Percentiles rank a stretch among this genome's conserved stretches.
phyloP scores from a whole-genome alignment of 2,888 invertebrate genomes.

The Macroteleia sp. region DNA sequence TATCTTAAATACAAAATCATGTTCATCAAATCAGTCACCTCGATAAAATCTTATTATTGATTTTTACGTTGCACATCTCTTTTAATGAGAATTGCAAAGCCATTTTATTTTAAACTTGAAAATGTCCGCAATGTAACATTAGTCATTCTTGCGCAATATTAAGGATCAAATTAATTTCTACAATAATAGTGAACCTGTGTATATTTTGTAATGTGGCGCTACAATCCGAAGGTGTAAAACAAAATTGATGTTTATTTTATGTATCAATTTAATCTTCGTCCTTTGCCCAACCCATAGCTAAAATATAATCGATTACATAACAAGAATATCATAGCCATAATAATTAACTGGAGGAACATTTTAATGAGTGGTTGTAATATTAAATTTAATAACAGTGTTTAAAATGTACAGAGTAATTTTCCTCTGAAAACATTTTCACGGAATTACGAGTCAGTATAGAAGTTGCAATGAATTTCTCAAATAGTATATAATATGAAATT shows the following conservation, averaged over 20 bases:
- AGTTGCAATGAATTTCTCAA: too few species aligned
- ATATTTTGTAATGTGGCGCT: too few species aligned
- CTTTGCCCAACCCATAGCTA: too few species aligned
- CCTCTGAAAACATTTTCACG: background rate
- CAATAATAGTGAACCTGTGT: too few species aligned
- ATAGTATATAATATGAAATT: too few species aligned
- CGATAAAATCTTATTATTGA: slow-evolving; percentile 12
- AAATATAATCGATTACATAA: too few species aligned
- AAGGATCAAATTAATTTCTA: too few species aligned
- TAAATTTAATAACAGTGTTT: background rate
- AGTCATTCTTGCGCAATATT: background rate
- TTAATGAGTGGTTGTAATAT: background rate
- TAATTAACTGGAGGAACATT: background rate
- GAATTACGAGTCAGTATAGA: too few species aligned
- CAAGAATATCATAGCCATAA: background rate
- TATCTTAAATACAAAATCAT: background rate
- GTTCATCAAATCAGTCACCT: background rate
- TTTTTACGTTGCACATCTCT: slow-evolving; percentile 13
- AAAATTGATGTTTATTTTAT: too few species aligned
- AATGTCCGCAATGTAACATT: background rate
- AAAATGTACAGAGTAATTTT: background rate
- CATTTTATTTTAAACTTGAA: background rate
- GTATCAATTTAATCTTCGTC: too few species aligned
- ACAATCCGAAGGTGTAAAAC: too few species aligned
- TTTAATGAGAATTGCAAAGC: slow-evolving; percentile 6